phyloP scores from a whole-genome alignment of 2,797 vertebrate genomes.

The Balearica regulorum region DNA sequence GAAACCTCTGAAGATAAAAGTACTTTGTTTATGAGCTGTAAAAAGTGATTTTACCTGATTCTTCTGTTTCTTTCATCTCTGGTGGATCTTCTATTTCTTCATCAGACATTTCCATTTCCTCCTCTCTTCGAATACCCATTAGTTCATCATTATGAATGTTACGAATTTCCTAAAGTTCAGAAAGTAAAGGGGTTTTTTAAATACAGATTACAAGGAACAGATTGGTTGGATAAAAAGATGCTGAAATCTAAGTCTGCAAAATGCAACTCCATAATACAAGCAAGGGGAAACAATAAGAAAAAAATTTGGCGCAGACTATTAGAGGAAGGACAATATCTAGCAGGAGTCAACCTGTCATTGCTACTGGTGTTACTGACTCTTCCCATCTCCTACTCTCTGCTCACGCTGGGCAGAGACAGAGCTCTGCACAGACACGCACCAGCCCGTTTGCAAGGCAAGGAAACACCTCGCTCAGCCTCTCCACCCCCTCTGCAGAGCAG shows the following conservation, averaged over 20 bases:
- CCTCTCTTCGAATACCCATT: slow-evolving; percentile 94
- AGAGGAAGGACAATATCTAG: not conserved
- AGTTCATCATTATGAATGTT: slow-evolving; percentile 96
- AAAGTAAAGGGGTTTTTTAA: slow-evolving; percentile 4
- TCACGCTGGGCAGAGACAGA: not conserved
- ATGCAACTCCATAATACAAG: not conserved
- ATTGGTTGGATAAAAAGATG: not conserved
- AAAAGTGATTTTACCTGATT: slow-evolving; percentile 73
- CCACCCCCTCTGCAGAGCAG: not conserved
- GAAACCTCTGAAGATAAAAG: not conserved
- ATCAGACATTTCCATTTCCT: slow-evolving; percentile 99
- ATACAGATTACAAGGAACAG: not conserved
- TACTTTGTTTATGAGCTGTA: not conserved
- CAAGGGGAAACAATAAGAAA: not conserved
- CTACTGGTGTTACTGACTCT: not conserved
- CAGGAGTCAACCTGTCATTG: not conserved
- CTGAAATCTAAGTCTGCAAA: slow-evolving; percentile 3
- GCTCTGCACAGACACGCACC: not conserved
- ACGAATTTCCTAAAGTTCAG: slow-evolving; percentile 88
- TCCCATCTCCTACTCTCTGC: not conserved
- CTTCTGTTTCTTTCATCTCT: slow-evolving; percentile 88
- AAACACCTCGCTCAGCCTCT: not conserved
- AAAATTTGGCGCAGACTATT: not conserved
- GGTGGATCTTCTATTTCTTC: slow-evolving; percentile 88
- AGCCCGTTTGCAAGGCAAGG: not conserved